phyloP scores from a whole-genome alignment of 2,113 vertebrate species.

The Albula goreensis region DNA sequence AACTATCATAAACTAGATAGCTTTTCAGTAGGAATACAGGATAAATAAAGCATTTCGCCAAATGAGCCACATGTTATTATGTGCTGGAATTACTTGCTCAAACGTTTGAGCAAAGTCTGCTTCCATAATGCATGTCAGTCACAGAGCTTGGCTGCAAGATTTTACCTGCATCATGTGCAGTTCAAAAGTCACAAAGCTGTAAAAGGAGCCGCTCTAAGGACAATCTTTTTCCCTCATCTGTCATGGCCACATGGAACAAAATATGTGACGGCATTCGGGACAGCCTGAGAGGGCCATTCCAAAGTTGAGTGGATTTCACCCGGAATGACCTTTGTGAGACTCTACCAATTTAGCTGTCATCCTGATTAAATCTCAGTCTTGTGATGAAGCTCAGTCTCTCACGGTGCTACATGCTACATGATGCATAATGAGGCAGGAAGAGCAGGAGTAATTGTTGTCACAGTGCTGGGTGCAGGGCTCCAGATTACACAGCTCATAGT shows the following conservation, averaged over 20 bases:
- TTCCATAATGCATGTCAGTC: neutral
- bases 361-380: conserved; percentile 3
- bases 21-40: too few relatives aligned
- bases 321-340: neutral
- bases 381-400: neutral
- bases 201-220: neutral
- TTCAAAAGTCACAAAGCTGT: neutral
- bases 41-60: too few relatives aligned
- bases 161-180: neutral
- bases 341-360: neutral
- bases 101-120: neutral
- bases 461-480: neutral
- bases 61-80: too few relatives aligned
- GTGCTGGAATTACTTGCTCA: too few relatives aligned
- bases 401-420: neutral
- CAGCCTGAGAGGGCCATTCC: neutral
- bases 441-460: neutral
- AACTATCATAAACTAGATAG: too few relatives aligned
- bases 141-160: too few relatives aligned
- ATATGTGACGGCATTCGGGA: neutral
- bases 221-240: neutral
- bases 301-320: neutral
- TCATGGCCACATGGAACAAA: neutral
- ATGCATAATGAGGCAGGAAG: neutral
- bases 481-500: neutral